Evolutionary conservation across 2,888 invertebrate species (phyloP).

Genomic region (Xylota sylvarum): DNA sequence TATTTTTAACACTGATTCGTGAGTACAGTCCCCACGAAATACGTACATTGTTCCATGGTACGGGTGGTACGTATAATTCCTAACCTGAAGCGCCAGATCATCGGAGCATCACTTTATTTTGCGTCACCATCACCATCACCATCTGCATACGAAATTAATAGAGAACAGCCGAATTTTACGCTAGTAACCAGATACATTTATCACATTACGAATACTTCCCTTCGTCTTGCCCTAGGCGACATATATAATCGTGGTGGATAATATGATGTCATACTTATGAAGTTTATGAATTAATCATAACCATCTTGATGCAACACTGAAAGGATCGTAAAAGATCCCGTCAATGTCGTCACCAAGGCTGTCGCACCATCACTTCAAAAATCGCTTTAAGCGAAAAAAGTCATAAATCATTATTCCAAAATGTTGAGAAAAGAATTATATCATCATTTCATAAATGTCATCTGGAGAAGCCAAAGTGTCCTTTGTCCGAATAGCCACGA

Average conservation of each 20-base stretch:
- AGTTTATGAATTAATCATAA: conserved; percentile 33
- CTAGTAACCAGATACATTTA: background rate
- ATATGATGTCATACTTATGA: conserved; percentile 15
- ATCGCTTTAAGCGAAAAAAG: conserved; percentile 14
- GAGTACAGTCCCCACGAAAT: too few relatives aligned
- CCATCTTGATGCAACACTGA: background rate
- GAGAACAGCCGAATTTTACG: background rate
- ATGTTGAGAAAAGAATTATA: background rate
- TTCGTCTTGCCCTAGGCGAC: conserved; percentile 5
- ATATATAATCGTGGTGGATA: background rate
- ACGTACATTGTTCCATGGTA: too few relatives aligned
- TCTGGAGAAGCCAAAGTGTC: conserved; percentile 8
- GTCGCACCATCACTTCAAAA: conserved; percentile 17
- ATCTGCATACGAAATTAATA: too few relatives aligned
- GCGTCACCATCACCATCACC: too few relatives aligned
- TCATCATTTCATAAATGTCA: conserved; percentile 30
- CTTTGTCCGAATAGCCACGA: background rate
- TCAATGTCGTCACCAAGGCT: conserved; percentile 33
- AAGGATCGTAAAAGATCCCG: background rate
- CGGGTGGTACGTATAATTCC: too few relatives aligned
- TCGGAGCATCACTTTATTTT: too few relatives aligned
- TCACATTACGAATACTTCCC: background rate
- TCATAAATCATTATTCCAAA: conserved; percentile 44
- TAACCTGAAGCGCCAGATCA: too few relatives aligned
- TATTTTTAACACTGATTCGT: too few relatives aligned